A percentile compares a stretch with the other conserved stretches of the same genome.
phyloP scores from a whole-genome alignment of 1,140 invertebrate species.

The Ganaspis sp. region DNA sequence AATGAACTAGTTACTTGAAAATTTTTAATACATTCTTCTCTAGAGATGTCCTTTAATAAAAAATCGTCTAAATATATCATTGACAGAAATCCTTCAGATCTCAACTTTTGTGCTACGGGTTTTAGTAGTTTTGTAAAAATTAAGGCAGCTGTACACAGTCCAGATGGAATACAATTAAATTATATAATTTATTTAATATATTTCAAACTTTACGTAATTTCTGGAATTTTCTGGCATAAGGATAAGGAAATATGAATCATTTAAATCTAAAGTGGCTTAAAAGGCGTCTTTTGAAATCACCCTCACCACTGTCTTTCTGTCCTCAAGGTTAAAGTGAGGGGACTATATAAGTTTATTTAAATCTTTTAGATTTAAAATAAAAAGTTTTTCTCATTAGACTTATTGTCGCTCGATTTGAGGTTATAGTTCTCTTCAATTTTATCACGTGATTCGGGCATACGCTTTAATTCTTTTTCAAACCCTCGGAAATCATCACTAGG shows the following conservation, averaged over 20 bases:
- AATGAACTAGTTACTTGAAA: neutral
- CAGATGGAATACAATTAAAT: neutral
- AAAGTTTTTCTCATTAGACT: constrained; percentile 33
- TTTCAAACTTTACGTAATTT: neutral
- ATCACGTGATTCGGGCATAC: too few species aligned
- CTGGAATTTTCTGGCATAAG: neutral
- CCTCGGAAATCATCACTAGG: too few species aligned
- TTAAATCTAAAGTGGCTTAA: neutral
- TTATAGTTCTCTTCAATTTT: too few species aligned
- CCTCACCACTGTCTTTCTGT: neutral
- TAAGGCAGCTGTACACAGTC: neutral
- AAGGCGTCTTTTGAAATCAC: neutral
- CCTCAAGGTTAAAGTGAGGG: too few species aligned
- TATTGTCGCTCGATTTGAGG: neutral
- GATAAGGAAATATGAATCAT: neutral
- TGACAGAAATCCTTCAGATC: neutral
- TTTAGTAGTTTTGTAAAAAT: neutral
- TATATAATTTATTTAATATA: neutral
- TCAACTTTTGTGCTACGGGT: neutral
- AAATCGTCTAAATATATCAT: neutral
- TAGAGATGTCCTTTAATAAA: neutral
- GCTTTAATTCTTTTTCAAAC: too few species aligned
- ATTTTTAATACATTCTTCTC: neutral
- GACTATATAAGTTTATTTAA: constrained; percentile 35
- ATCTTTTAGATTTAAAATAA: constrained; percentile 41